These are phyloP conservation scores for Pristionchus arcanus DNA, from an alignment of 2,888 invertebrate genomes.

Conservation along the genomic window DNA sequence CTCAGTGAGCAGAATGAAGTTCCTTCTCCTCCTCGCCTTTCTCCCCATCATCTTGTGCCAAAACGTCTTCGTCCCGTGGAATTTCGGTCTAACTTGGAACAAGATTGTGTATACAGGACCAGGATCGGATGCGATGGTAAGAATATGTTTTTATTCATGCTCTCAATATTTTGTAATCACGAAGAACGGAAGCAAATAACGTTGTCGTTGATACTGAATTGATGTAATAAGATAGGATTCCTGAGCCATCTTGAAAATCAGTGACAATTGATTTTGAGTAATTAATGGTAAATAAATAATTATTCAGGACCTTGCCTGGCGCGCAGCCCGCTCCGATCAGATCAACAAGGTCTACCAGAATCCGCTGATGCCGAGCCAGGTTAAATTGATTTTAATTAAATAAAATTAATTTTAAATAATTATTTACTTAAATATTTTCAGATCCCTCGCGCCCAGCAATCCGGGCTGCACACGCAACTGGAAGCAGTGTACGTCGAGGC, in stretches of 20 bases:
- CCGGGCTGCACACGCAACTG: neutral
- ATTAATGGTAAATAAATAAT: neutral
- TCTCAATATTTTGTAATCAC: neutral
- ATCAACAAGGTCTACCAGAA: conserved; percentile 14
- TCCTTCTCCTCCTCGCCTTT: neutral
- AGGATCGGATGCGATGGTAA: neutral
- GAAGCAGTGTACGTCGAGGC: neutral
- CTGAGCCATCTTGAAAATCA: neutral
- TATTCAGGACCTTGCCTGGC: neutral
- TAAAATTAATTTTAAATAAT: neutral
- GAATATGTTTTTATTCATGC: neutral
- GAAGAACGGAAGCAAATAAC: neutral
- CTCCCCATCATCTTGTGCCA: neutral
- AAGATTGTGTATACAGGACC: neutral
- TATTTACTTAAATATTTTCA: neutral
- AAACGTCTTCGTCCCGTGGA: neutral
- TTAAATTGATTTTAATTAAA: neutral
- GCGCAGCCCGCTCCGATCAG: neutral
- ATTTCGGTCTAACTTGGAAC: neutral
- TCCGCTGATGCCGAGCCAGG: neutral
- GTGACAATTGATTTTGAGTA: neutral
- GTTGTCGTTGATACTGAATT: neutral
- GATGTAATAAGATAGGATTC: neutral
- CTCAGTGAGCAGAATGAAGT: neutral
- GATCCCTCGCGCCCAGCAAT: neutral